phyloP scores from a whole-genome alignment of 2,888 invertebrate genomes.

The Allygus modestus region DNA sequence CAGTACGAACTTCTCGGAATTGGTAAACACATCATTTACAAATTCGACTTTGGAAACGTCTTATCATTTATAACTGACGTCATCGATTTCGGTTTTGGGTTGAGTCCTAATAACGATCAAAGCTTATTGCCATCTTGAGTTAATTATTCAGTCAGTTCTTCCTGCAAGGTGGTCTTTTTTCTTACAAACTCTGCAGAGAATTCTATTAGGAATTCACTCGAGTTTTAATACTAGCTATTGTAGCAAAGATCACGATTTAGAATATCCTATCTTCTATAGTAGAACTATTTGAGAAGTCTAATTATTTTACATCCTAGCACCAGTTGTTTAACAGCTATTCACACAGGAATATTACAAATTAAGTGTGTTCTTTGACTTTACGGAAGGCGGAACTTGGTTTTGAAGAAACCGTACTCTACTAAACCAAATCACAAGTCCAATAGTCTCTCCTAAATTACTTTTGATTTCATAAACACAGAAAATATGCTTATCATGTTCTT shows the following conservation, averaged over 20 bases:
- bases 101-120: too few relatives aligned
- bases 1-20: not conserved
- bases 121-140: too few relatives aligned
- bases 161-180: not conserved
- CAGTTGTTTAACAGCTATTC: not conserved
- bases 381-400: too few relatives aligned
- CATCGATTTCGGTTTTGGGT: too few relatives aligned
- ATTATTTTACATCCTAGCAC: not conserved
- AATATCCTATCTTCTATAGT: not conserved
- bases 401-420: not conserved
- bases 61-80: not conserved
- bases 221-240: not conserved
- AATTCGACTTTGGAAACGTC: not conserved
- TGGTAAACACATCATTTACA: not conserved
- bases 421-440: not conserved
- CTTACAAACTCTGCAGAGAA: conserved; percentile 1
- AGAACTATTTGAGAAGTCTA: not conserved
- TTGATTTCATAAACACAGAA: not conserved
- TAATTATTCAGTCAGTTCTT: too few relatives aligned
- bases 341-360: too few relatives aligned
- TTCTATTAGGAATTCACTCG: conserved; percentile 13
- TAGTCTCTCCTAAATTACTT: not conserved
- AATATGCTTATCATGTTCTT: not conserved
- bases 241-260: not conserved
- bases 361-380: too few relatives aligned